Conservation (phyloP, 2,888 invertebrate species). For the Polyommatus iphigenia region DNA sequence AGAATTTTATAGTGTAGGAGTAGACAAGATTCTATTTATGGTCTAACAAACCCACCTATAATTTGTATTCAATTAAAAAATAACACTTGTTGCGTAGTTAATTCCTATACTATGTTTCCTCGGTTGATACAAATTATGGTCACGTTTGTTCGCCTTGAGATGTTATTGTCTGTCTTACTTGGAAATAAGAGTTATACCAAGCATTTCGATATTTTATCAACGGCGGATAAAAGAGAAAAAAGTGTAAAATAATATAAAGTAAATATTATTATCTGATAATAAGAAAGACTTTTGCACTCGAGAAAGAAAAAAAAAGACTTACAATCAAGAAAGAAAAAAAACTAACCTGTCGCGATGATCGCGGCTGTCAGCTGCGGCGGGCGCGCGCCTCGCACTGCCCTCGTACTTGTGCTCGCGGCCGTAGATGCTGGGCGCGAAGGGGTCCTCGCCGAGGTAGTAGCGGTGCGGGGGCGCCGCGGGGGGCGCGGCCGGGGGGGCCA, state of each 20-base stretch:
- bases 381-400: constrained; percentile 79
- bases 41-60: constrained; percentile 43
- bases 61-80: constrained; percentile 43
- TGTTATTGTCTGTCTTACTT: background rate
- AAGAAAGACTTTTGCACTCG: background rate
- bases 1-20: constrained; percentile 55
- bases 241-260: background rate
- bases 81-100: constrained; percentile 26
- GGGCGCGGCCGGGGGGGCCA: constrained; percentile 73
- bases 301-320: background rate
- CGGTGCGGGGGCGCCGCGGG: constrained; percentile 83
- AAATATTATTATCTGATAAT: background rate
- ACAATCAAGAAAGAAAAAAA: background rate
- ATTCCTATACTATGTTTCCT: constrained; percentile 2
- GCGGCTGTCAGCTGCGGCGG: constrained; percentile 64
- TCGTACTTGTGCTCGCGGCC: constrained; percentile 92
- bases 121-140: background rate
- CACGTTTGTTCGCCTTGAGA: background rate
- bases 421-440: constrained; percentile 90
- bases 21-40: constrained; percentile 70
- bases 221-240: background rate
- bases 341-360: constrained; percentile 75
- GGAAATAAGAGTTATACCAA: constrained; percentile 35
- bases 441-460: constrained; percentile 93
- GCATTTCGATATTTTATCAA: background rate